phyloP scores from a whole-genome alignment of 2,888 invertebrate genomes.

The Ypsolopha sequella region DNA sequence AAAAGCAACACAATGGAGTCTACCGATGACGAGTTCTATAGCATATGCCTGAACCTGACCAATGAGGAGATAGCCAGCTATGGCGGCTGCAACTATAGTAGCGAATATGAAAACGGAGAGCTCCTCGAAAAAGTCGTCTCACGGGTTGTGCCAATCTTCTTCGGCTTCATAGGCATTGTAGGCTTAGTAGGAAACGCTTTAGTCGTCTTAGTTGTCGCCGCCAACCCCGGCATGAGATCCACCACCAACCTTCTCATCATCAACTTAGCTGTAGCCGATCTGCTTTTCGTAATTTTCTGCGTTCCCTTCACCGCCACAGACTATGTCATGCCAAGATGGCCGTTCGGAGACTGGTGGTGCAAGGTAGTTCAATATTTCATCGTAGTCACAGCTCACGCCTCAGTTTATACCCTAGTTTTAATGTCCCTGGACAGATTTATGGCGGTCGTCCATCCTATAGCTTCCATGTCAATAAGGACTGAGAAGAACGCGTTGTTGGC shows the following conservation, averaged over 20 bases:
- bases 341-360: constrained; percentile 92
- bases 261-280: constrained; percentile 90
- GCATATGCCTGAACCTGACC: constrained; percentile 52
- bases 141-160: constrained; percentile 83
- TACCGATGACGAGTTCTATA: constrained; percentile 55
- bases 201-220: constrained; percentile 89
- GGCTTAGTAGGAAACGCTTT: constrained; percentile 92
- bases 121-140: constrained; percentile 75
- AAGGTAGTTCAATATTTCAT: constrained; percentile 92
- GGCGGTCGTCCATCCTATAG: constrained; percentile 94
- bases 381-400: constrained; percentile 92
- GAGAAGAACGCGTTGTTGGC: constrained; percentile 85
- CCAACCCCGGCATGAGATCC: constrained; percentile 92
- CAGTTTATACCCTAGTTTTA: constrained; percentile 92
- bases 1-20: constrained; percentile 28
- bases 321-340: constrained; percentile 90
- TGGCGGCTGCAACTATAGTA: constrained; percentile 47
- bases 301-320: constrained; percentile 95
- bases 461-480: constrained; percentile 87
- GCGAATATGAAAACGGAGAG: constrained; percentile 62
- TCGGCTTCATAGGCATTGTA: constrained; percentile 86
- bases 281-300: constrained; percentile 93
- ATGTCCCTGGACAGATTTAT: constrained; percentile 94
- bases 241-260: constrained; percentile 94
- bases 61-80: constrained; percentile 37